Evolutionary conservation across 2,888 invertebrate genomes (phyloP).

Genomic region (Watsonalla binaria): DNA sequence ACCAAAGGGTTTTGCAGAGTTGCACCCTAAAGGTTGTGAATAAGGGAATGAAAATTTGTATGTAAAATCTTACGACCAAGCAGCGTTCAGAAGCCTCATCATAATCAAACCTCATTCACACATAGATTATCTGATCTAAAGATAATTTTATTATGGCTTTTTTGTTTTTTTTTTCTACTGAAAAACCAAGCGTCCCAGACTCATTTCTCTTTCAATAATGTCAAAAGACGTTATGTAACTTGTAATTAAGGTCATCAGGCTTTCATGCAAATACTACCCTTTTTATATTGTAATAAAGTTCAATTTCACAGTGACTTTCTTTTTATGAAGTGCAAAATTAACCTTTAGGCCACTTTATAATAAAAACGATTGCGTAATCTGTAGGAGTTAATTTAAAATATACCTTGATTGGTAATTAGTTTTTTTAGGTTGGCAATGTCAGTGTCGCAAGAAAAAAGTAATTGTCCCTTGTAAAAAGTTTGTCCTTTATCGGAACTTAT

Average conservation of each 20-base stretch:
- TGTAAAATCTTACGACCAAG: too few species aligned
- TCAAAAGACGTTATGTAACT: neutral
- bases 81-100: too few species aligned
- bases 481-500: conserved; percentile 1
- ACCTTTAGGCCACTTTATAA: neutral
- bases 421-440: conserved; percentile 14
- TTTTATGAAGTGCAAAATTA: neutral
- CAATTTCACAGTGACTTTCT: neutral
- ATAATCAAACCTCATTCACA: too few species aligned
- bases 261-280: neutral
- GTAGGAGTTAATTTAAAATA: neutral
- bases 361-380: neutral
- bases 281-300: neutral
- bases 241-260: neutral
- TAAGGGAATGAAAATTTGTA: too few species aligned
- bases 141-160: too few species aligned
- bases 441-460: conserved; percentile 14
- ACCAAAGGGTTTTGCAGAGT: too few species aligned
- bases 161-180: too few species aligned
- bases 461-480: conserved; percentile 13
- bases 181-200: neutral
- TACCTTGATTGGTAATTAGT: conserved; percentile 12
- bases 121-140: too few species aligned
- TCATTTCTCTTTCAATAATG: neutral
- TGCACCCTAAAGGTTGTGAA: too few species aligned